phyloP scores from a whole-genome alignment of 2,113 vertebrate species.

The Python bivittatus region DNA sequence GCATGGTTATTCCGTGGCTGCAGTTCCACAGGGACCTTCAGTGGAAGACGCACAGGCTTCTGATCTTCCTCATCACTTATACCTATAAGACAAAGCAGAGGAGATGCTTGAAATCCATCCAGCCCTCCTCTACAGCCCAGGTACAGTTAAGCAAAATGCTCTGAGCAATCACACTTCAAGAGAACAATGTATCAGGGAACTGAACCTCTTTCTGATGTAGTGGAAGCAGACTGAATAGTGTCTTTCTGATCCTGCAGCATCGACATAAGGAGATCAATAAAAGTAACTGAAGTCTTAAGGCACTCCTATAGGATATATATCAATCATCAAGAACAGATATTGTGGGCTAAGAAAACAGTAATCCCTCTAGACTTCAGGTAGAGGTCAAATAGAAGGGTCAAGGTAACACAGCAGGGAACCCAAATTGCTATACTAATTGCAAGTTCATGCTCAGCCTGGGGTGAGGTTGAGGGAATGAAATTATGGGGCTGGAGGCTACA shows the following conservation, averaged over 20 bases:
- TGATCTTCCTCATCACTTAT: slow-evolving; percentile 98
- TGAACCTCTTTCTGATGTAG: not conserved
- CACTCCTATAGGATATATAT: not conserved
- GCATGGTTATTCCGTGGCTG: slow-evolving; percentile 94
- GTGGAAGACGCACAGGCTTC: slow-evolving; percentile 93
- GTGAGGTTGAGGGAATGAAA: not conserved
- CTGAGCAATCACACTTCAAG: not conserved
- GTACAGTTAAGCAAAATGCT: not conserved
- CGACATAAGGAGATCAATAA: not conserved
- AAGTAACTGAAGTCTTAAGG: not conserved
- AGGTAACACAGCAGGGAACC: not conserved
- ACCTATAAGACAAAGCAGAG: slow-evolving; percentile 70
- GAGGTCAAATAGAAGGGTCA: not conserved
- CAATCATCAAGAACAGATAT: not conserved
- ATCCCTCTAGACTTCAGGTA: not conserved
- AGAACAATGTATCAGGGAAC: not conserved
- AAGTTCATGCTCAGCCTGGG: too few relatives aligned
- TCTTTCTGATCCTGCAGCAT: not conserved
- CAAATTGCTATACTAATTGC: not conserved
- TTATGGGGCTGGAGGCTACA: not conserved
- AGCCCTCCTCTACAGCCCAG: too few relatives aligned
- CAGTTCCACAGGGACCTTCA: slow-evolving; percentile 92
- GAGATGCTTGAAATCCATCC: not conserved
- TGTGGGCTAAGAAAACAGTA: not conserved
- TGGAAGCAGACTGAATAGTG: not conserved